A percentile compares a stretch with the other conserved stretches of the same genome.
These are phyloP conservation scores for Ciconia boyciana DNA, from an alignment of 2,113 vertebrate genomes.

Conservation along the genomic window DNA sequence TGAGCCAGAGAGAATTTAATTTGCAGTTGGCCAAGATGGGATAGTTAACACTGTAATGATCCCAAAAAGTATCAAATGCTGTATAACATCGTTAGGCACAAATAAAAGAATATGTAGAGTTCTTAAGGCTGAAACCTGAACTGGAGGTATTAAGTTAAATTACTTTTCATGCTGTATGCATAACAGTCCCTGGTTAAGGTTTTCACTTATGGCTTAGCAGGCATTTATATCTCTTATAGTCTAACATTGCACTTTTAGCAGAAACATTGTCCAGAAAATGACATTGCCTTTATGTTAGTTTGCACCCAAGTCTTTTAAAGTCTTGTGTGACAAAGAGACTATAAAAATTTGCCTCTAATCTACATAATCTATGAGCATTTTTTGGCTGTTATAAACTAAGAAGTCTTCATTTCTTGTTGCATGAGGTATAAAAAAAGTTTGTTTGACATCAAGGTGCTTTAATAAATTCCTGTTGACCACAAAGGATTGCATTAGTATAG, in stretches of 20 bases:
- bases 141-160: slow-evolving; percentile 31
- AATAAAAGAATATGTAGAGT: background rate
- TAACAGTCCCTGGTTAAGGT: background rate
- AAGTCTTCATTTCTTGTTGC: background rate
- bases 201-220: background rate
- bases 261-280: background rate
- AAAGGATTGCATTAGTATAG: background rate
- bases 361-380: background rate
- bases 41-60: background rate
- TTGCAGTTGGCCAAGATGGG: slow-evolving; percentile 15
- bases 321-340: background rate
- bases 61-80: background rate
- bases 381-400: background rate
- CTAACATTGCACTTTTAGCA: background rate
- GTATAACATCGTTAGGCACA: background rate
- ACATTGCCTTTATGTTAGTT: background rate
- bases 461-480: background rate
- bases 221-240: background rate
- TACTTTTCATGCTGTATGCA: background rate
- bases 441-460: background rate
- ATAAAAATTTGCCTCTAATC: background rate
- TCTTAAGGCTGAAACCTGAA: slow-evolving; percentile 23
- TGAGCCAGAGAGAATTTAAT: slow-evolving; percentile 14
- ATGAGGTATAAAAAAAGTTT: background rate
- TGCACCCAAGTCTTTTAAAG: background rate